These are phyloP conservation scores for Trachelus iudaicus DNA, from an alignment of 2,888 invertebrate genomes.

Conservation along the genomic window DNA sequence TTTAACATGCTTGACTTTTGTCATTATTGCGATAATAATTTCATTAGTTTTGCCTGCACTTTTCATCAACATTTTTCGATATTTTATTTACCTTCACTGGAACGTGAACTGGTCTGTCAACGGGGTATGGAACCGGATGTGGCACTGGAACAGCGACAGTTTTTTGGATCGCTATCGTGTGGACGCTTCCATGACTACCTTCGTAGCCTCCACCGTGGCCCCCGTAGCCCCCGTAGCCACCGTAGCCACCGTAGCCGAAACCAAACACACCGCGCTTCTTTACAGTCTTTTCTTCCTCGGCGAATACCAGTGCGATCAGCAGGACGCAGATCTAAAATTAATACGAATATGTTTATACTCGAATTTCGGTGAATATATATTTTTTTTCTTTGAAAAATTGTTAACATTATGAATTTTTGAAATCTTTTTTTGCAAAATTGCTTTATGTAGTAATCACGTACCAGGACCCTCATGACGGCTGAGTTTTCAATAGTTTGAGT, in stretches of 20 bases:
- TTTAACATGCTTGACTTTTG: neutral
- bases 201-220: conserved; percentile 35
- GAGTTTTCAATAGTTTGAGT: conserved; percentile 40
- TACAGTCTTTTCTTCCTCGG: conserved; percentile 52
- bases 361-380: neutral
- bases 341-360: neutral
- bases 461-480: conserved; percentile 59
- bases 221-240: conserved; percentile 37
- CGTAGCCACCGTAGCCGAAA: conserved; percentile 39
- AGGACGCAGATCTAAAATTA: conserved; percentile 63
- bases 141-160: conserved; percentile 67
- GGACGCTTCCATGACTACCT: conserved; percentile 53
- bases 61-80: neutral
- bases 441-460: conserved; percentile 40
- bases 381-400: neutral
- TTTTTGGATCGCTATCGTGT: conserved; percentile 64
- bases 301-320: conserved; percentile 64
- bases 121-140: conserved; percentile 67
- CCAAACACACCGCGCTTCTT: conserved; percentile 52
- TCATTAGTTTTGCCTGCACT: neutral
- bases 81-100: conserved; percentile 55
- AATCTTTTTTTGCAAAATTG: neutral
- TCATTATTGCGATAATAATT: neutral
- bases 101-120: conserved; percentile 68
- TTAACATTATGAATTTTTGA: neutral